Percentiles rank a stretch among this genome's conserved stretches.
Conservation (phyloP, 2,888 invertebrate genomes). For the Atrina japonica region DNA sequence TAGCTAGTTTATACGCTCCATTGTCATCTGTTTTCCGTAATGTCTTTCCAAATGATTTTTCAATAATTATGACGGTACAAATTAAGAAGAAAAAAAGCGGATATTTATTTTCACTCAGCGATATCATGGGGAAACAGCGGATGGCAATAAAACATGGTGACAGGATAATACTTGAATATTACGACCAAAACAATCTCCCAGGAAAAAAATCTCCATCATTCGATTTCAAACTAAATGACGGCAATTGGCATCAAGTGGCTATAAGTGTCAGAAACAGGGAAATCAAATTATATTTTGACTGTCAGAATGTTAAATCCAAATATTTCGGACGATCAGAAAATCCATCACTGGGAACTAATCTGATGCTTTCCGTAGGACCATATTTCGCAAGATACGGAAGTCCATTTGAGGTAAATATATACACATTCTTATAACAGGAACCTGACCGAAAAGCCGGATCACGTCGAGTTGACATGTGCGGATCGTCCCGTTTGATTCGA, state of each 20-base stretch:
- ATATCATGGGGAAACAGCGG: slow-evolving; percentile 62
- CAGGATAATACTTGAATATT: slow-evolving; percentile 47
- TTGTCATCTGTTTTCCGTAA: slow-evolving; percentile 62
- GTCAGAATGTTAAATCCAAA: slow-evolving; percentile 55
- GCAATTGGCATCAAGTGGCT: slow-evolving; percentile 69
- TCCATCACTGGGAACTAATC: slow-evolving; percentile 21
- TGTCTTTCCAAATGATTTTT: slow-evolving; percentile 68
- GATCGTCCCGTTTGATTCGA: too few relatives aligned
- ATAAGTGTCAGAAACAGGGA: slow-evolving; percentile 58
- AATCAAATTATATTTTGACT: slow-evolving; percentile 67
- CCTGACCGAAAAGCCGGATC: background rate
- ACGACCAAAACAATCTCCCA: slow-evolving; percentile 49
- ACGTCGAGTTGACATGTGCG: too few relatives aligned
- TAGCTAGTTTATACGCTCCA: slow-evolving; percentile 67
- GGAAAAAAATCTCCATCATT: slow-evolving; percentile 53
- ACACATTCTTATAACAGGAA: background rate
- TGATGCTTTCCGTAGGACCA: slow-evolving; percentile 71
- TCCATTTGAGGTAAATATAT: slow-evolving; percentile 64
- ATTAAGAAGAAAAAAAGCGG: slow-evolving; percentile 53
- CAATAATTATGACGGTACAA: slow-evolving; percentile 64
- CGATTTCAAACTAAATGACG: slow-evolving; percentile 57
- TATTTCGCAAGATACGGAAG: slow-evolving; percentile 65
- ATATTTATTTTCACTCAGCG: slow-evolving; percentile 70
- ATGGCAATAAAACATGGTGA: slow-evolving; percentile 59
- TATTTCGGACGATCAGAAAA: slow-evolving; percentile 32